phyloP scores from a whole-genome alignment of 92 coral and sea anemone species.

The Umimayanthus kanabou region DNA sequence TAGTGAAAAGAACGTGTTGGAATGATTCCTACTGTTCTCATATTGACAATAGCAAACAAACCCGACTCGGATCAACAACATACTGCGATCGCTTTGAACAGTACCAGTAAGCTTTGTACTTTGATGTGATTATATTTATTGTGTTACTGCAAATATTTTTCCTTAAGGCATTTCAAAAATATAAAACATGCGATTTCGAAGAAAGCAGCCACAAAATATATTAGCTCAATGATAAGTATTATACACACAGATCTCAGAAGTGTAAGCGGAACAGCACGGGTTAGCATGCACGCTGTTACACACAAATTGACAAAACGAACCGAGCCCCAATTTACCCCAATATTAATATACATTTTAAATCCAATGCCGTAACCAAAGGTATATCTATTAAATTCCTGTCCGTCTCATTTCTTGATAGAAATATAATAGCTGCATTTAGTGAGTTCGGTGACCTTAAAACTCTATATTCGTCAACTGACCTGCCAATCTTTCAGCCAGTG shows the following conservation, averaged over 20 bases:
- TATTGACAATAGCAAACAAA: not conserved
- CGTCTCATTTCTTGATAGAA: not conserved
- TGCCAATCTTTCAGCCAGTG: slow-evolving; percentile 47
- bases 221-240: not conserved
- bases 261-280: too few relatives aligned
- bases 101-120: not conserved
- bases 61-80: not conserved
- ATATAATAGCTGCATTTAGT: not conserved
- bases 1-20: not conserved
- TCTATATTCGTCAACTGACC: slow-evolving; percentile 20
- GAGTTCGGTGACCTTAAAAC: not conserved
- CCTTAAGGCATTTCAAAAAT: not conserved
- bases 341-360: not conserved
- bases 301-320: too few relatives aligned
- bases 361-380: not conserved
- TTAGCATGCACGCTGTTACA: too few relatives aligned
- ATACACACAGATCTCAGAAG: not conserved
- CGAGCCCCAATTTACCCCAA: not conserved
- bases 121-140: not conserved
- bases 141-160: not conserved
- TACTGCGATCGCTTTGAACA: not conserved
- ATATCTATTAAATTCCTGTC: not conserved
- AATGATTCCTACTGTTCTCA: not conserved
- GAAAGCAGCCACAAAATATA: not conserved
- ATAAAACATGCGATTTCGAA: not conserved